A percentile compares a stretch with the other conserved stretches of the same genome.
These are phyloP conservation scores for Piliocolobus tephrosceles DNA, from an alignment of 2,113 vertebrate species.

Conservation along the genomic window DNA sequence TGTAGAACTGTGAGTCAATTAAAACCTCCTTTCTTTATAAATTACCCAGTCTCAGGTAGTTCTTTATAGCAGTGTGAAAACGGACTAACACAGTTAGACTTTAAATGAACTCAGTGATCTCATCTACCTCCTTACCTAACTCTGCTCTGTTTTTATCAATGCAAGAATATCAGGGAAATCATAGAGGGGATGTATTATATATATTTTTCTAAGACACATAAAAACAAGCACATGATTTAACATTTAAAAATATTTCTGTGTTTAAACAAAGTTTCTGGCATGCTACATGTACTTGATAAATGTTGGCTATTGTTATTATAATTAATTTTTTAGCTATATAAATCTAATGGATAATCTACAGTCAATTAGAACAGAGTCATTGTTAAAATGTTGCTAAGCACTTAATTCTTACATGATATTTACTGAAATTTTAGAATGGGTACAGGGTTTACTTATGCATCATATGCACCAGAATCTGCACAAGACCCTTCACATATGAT, in stretches of 20 bases:
- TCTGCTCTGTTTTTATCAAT: neutral
- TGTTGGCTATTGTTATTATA: neutral
- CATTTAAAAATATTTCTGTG: neutral
- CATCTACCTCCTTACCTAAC: rapidly evolving
- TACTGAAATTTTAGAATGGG: neutral
- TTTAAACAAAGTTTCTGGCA: neutral
- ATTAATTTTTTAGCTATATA: neutral
- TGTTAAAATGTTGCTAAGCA: neutral
- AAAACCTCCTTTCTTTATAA: too few species aligned
- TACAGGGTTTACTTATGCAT: neutral
- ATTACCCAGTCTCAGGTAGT: too few species aligned
- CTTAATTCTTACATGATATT: neutral
- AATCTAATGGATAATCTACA: neutral
- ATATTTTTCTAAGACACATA: neutral
- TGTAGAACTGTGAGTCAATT: too few species aligned
- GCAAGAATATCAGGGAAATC: neutral
- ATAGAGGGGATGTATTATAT: neutral
- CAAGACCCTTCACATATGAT: neutral
- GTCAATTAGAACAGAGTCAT: neutral
- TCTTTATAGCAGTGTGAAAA: too few species aligned
- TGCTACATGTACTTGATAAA: neutral
- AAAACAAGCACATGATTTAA: neutral
- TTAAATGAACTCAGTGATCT: neutral
- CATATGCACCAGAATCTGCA: neutral
- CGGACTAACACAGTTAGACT: neutral